Base-by-base conservation (phyloP, 2,113 vertebrate genomes). In the Blennius ocellaris region DNA sequence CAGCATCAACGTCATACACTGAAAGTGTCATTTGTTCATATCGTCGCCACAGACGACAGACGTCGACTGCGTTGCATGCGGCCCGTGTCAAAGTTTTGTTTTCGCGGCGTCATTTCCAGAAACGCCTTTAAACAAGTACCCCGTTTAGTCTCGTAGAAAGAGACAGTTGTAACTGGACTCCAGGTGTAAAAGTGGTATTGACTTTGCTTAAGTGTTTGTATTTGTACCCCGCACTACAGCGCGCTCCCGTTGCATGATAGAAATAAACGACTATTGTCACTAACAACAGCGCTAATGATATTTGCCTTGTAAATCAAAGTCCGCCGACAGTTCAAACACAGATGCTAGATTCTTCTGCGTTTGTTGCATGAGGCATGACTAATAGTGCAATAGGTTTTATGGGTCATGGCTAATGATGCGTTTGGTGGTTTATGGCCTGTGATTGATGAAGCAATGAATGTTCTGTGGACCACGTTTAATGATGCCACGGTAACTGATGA, bases 371-470 rank as follows among this genome's bases (percentile, higher is more conserved):
- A 87, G 76, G 64, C 88, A 66, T 87, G 89, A 91, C 89, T 89
- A 89, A 92, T 89, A 83, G 78, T 69, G 74, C 90, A 74, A 76
- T 72, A 85, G 85, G 81, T 82, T 92, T 91, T 89, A 91, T 92
- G 87, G 91, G 87, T 91, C 90, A 91, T 51, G 70, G 87, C 82
- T 92, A 89, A 92, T 89, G 89, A 91, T 86, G 85, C 88, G 65
- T 82, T 81, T 41, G 69, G 65, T 78, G 81, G 76, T 83, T 92
- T 90, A 87, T 79, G 76, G 84, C 70, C 76, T 76, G 63, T 90
- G 92, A 92, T 89, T 88, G 89, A 91, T 92, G 89, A 86, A 91
- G 85, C 88, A 83, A 87, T 85, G 88, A 88, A 89, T 78, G 82
- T 88, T 87, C 80, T 81, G 77, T 80, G 84, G 87, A 87, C 84